phyloP scores from a whole-genome alignment of 2,113 vertebrate species.

The Anhinga anhinga region DNA sequence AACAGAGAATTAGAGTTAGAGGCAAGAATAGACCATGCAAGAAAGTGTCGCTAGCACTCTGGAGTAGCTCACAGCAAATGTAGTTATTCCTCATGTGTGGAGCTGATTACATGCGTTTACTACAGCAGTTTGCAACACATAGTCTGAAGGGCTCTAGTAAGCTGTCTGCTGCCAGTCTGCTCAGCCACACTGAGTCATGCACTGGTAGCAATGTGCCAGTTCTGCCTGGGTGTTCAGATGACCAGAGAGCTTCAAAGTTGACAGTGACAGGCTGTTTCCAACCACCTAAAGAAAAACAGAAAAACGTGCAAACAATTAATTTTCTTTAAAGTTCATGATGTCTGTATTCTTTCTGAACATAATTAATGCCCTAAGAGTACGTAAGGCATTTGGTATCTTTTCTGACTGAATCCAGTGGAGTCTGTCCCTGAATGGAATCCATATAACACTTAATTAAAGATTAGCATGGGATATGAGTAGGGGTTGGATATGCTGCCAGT shows the following conservation, averaged over 20 bases:
- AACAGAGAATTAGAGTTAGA: background rate
- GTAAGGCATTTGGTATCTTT: background rate
- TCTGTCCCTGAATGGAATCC: background rate
- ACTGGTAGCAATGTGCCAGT: background rate
- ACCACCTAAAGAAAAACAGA: background rate
- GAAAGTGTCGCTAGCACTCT: background rate
- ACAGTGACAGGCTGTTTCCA: background rate
- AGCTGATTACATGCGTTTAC: background rate
- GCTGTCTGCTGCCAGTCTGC: background rate
- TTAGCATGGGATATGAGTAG: background rate
- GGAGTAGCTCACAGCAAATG: background rate
- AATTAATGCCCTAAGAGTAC: background rate
- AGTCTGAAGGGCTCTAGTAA: background rate
- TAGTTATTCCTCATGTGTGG: background rate
- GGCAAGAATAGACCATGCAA: background rate
- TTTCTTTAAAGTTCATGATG: background rate
- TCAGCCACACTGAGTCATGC: background rate
- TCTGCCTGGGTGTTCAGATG: background rate
- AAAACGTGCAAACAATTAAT: background rate
- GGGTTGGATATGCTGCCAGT: background rate
- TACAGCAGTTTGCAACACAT: background rate
- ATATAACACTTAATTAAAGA: background rate
- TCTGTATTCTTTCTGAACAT: background rate
- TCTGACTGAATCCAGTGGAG: background rate
- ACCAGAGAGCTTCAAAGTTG: background rate